Base-by-base conservation (phyloP, 2,888 invertebrate species). In the Aricia artaxerxes region DNA sequence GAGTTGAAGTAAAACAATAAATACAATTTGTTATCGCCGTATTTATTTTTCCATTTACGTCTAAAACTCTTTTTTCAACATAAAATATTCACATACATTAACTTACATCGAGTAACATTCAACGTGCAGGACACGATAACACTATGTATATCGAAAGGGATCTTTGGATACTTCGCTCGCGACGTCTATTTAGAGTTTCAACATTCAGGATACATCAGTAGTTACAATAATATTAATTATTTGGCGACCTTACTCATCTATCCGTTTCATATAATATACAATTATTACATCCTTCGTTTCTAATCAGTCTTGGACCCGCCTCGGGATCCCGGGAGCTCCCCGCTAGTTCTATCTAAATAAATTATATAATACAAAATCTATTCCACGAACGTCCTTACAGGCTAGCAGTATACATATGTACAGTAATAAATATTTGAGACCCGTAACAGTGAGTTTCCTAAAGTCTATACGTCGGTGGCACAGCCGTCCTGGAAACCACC, bases 401-500 rank as follows among this genome's bases (percentile, higher is more conserved):
- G 81, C 81, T 83, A 82, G 78, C 81, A 81, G 79, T 84, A 83
- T 83, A 83, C 82, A 82, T 83, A 83, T 82, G 82, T 85, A 85
- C 84, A 84, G 80, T 84, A 84, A 76, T 84, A 83, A 81, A 84
- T 84, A 84, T 83, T 83, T 81, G 81, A 83, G 81, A 80, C 81
- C 79, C 80, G 78, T 80, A 81, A 81, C 80, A 79, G 76, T 44
- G 80, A 77, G 79, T 82, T 77, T 80, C 81, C 44, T 77, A 80
- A 79, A 82, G 81, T 87, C 86, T 97, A 98, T 90, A 98, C 98
- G 92, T 98, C 98, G 84, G 98, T 98, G 84, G 98, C 98, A 92
- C 98, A 97, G 86, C 98, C 98, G 93, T 98, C 98, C 91, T 98
- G 98, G 90, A 98, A 98, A 82, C 98, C 97, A 91, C 98, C 98